A percentile compares a stretch with the other conserved stretches of the same genome.
Conservation (phyloP, 2,888 invertebrate species). For the Tuta absoluta region DNA sequence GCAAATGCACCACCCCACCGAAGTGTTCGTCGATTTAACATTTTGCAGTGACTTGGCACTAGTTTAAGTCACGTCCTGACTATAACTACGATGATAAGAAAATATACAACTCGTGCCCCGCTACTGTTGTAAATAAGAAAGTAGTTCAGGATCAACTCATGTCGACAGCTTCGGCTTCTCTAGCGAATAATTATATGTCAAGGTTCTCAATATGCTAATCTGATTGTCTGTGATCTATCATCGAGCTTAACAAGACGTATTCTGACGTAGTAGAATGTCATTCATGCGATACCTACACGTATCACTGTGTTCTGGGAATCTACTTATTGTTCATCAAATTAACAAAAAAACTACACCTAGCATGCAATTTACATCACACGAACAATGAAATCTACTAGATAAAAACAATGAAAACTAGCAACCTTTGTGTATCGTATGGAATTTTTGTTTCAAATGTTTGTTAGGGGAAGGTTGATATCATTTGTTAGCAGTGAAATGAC, state of each 20-base stretch:
- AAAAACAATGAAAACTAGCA: background rate
- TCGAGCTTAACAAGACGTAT: background rate
- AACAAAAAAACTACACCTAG: background rate
- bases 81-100: background rate
- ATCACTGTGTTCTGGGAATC: background rate
- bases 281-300: background rate
- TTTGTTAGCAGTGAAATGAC: slow-evolving; percentile 5
- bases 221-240: background rate
- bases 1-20: too few species aligned
- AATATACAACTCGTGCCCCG: background rate
- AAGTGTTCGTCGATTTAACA: too few species aligned
- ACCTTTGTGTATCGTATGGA: background rate
- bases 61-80: background rate
- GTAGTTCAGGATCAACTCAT: background rate
- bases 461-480: background rate
- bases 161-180: slow-evolving; percentile 1
- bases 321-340: background rate
- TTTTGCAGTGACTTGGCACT: background rate
- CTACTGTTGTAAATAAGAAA: background rate
- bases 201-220: slow-evolving; percentile 12
- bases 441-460: background rate
- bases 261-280: background rate
- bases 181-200: slow-evolving; percentile 12
- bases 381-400: too few species aligned
- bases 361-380: background rate